phyloP scores from a whole-genome alignment of 2,797 vertebrate genomes.

The Alfaro cultratus region DNA sequence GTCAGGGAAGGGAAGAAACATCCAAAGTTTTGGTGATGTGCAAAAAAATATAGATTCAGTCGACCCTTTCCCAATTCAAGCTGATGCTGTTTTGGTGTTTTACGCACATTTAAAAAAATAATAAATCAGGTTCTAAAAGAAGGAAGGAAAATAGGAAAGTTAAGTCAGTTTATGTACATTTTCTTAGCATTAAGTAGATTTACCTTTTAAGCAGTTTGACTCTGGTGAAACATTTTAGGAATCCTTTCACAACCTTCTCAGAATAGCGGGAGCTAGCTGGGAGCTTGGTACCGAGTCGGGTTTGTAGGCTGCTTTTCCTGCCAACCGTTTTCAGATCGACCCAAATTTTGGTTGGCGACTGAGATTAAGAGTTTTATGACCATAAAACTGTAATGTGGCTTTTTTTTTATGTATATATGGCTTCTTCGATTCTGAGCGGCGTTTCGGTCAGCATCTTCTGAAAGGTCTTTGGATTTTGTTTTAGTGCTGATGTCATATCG shows the following conservation, averaged over 20 bases:
- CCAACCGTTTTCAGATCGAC: neutral
- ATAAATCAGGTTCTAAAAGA: neutral
- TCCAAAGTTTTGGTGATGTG: neutral
- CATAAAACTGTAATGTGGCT: neutral
- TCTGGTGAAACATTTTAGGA: neutral
- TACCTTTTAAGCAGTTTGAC: neutral
- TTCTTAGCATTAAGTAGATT: neutral
- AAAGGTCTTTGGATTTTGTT: neutral
- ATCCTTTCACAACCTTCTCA: neutral
- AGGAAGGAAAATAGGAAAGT: neutral
- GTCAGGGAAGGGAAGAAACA: no score
- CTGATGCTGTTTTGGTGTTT: no score
- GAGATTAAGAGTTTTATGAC: neutral
- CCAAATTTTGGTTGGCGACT: neutral
- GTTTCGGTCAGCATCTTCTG: neutral
- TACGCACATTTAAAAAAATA: no score
- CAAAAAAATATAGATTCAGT: neutral
- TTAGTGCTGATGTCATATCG: no score
- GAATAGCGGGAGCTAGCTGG: neutral
- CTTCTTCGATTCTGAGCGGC: neutral
- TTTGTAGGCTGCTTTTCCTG: neutral
- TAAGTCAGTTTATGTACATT: neutral
- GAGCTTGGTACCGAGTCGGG: neutral
- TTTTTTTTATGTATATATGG: neutral
- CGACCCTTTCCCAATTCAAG: no score